Evolutionary conservation across 2,797 vertebrate genomes (phyloP).

Genomic region (Scolopax bukidnonensis): DNA sequence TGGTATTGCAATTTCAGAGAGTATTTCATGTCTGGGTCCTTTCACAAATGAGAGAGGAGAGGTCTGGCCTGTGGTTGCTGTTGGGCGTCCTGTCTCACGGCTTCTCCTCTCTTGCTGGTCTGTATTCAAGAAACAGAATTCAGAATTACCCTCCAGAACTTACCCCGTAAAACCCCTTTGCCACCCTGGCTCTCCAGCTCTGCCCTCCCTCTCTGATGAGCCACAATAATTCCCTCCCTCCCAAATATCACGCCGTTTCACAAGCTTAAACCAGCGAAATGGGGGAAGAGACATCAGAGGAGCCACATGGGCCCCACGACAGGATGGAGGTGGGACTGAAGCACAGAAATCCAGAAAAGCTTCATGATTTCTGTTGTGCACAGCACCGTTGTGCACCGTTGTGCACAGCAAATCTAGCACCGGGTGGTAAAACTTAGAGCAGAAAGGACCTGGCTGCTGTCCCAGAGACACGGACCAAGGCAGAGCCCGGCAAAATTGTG

Average conservation of each 20-base stretch:
- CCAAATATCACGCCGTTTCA: not conserved
- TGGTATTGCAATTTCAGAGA: not conserved
- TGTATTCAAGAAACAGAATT: not conserved
- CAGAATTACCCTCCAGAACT: not conserved
- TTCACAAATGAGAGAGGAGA: not conserved
- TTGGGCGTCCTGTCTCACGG: not conserved
- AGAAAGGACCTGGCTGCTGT: accelerated
- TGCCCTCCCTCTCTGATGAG: not conserved
- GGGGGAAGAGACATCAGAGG: not conserved
- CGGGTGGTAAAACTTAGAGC: not conserved
- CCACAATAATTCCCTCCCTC: not conserved
- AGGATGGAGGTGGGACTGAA: not conserved
- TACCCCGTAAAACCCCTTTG: not conserved
- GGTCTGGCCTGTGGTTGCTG: not conserved
- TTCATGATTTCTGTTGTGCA: no score
- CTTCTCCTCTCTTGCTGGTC: accelerated
- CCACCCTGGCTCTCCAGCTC: not conserved
- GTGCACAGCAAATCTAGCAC: not conserved
- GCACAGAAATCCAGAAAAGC: not conserved
- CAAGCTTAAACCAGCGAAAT: not conserved
- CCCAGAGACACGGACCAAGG: not conserved
- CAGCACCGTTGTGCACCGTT: no score
- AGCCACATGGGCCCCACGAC: accelerated
- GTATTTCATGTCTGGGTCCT: not conserved
- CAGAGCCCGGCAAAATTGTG: not conserved